Evolutionary conservation across 1,140 invertebrate species (phyloP).

Genomic region (Pygmarrhopalites habei): DNA sequence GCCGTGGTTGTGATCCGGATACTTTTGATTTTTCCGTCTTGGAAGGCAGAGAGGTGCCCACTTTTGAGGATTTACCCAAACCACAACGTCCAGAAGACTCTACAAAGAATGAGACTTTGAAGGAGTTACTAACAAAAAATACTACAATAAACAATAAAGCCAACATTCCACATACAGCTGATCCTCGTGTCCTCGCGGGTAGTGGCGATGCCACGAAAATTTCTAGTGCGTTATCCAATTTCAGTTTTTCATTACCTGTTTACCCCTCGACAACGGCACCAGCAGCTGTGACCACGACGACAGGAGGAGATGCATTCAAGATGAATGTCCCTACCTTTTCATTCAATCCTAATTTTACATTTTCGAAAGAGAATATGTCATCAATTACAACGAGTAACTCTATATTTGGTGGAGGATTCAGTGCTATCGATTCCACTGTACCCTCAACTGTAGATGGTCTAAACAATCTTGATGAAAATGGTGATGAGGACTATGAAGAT

Average conservation of each 20-base stretch:
- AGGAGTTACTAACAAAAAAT: background rate
- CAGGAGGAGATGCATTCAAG: background rate
- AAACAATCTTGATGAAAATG: background rate
- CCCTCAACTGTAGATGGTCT: background rate
- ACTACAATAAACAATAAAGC: background rate
- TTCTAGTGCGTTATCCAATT: background rate
- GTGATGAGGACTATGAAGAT: too few species aligned
- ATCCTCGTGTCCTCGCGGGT: too few species aligned
- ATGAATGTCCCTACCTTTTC: constrained; percentile 8
- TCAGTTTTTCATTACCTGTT: background rate
- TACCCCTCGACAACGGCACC: background rate
- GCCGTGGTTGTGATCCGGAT: constrained; percentile 20
- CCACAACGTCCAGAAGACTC: background rate
- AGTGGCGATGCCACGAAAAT: background rate
- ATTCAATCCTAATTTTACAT: constrained; percentile 8
- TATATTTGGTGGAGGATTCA: constrained; percentile 2
- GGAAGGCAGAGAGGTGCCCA: background rate
- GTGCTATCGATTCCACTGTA: background rate
- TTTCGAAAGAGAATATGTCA: background rate
- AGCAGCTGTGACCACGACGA: background rate
- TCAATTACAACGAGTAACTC: background rate
- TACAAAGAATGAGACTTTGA: background rate
- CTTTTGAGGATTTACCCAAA: constrained; percentile 1
- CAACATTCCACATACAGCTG: background rate
- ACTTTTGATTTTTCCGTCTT: constrained; percentile 13